Evolutionary conservation across 2,797 vertebrate species (phyloP), one percentile per base, ranked within the genome.

Genomic region (Enteromius unitaeniatus): DNA sequence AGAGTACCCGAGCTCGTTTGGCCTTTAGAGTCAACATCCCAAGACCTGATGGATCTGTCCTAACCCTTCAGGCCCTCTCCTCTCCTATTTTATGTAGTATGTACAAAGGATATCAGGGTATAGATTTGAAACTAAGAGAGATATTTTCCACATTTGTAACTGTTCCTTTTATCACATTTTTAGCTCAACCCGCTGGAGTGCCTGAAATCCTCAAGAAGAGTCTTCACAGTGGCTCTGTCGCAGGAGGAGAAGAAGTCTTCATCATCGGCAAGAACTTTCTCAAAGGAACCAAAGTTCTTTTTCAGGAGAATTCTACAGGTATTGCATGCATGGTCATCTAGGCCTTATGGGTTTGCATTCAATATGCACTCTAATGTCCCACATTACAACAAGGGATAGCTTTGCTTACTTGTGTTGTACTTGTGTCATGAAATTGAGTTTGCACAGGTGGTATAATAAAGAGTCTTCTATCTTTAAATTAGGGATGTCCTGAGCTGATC

Each of bases 151-250:
- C 9, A 6, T 62, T 31, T 49, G 7, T 15, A 45, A 65, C 55
- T 42, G 3, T 79, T 70, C 60, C 81, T 1, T 84, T 42, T 11
- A 14, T 26, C 80, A 45, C 60, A 69, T 89, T 79, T 89, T 64
- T 91, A 99, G 98, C 98, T 92, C 98, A 99, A 84, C 98, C 98
- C 88, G 98, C 98, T 3, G 98, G 98, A 85, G 96, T 98, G 86
- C 98, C 98, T 82, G 98, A 99, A 93, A 99, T 99, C 89, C 95
- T 99, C 78, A 99, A 99, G 94, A 99, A 99, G 92, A 99, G 98
- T 88, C 95, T 99, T 78, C 98, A 99, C 93, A 97, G 94, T 88
- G 96, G 97, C 90, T 94, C 97, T 15, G 96, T 96, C 81, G 96
- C 94, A 93, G 98, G 98, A 89, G 98, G 97, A 91, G 97, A 99